Base-by-base conservation (phyloP, 2,888 invertebrate species). In the Idaea aversata region DNA sequence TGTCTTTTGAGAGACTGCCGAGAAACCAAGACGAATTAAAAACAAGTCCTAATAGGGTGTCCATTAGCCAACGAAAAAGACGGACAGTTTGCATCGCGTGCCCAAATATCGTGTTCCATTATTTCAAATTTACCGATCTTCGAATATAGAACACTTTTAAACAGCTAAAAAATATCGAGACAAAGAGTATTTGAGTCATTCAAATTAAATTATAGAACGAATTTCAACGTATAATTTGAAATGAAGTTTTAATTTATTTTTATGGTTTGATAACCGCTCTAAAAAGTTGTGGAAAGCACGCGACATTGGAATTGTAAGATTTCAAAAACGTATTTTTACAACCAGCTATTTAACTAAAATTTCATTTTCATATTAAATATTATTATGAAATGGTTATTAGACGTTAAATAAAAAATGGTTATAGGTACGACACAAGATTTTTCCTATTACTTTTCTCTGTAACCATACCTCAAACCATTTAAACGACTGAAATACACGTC, bases 11-110 rank as follows among this genome's bases (percentile, higher is more conserved):
- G 58, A 59, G 47, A 47, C 13, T 47, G 47, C 47, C 47, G 77
- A 68, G 80, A 84, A 82, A 80, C 79, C 78, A 80, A 81, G 82
- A 83, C 82, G 85, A 87, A 86, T 87, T 85, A 86, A 84, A 85
- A 78, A 79, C 84, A 79, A 86, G 79, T 83, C 82, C 80, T 72
- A 72, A 75, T 78, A 72, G 66, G 72, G 77, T 78, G 74, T 74
- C 83, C 72, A 78, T 67, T 34, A 36, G 0, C 4, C 35, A 61
- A 25, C 13, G 16, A 25, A 25, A 25, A 10, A 10, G 59, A 59
- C 59, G 34, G 34, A 59, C 16, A 25, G 59, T 59, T 59, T 13
- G 6, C 34, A 25, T 59, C 59, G 59, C 59, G 59, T 59, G 59
- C 34, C 10, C 16, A 47, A 7, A 47, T 3, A 5, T 15, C 7